phyloP scores from a whole-genome alignment of 1,140 invertebrate species.

The Pseudomyrmex gracilis region DNA sequence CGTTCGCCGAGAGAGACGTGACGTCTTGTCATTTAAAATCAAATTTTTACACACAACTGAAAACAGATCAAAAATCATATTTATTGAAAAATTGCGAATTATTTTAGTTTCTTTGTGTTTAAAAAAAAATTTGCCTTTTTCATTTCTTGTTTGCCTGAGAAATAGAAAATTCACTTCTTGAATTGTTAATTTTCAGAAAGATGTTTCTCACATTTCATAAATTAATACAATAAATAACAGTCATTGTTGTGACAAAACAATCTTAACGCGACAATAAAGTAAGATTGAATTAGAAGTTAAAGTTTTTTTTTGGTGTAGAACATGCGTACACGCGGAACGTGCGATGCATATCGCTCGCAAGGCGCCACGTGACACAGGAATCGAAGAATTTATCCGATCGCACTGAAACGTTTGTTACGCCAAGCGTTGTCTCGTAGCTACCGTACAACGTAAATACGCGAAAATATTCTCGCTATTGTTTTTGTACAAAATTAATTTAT shows the following conservation, averaged over 20 bases:
- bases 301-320: constrained; percentile 15
- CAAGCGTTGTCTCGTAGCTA: no score
- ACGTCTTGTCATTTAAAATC: not conserved
- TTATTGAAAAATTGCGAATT: not conserved
- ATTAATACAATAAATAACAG: not conserved
- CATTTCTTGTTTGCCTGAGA: not conserved
- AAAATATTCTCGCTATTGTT: no score
- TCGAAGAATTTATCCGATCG: constrained; percentile 1
- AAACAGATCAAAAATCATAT: no score
- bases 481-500: no score
- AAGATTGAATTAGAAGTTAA: not conserved
- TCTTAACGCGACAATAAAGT: not conserved
- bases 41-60: no score
- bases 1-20: not conserved
- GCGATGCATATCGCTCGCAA: constrained; percentile 5
- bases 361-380: not conserved
- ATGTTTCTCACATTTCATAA: not conserved
- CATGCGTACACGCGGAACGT: constrained; percentile 18
- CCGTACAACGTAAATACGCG: no score
- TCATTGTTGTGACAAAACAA: not conserved
- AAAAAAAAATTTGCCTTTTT: not conserved
- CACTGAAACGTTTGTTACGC: not conserved
- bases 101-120: not conserved
- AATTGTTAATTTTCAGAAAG: not conserved
- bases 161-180: not conserved